These are phyloP conservation scores for Solen grandis DNA, from an alignment of 1,140 invertebrate species.

Conservation along the genomic window DNA sequence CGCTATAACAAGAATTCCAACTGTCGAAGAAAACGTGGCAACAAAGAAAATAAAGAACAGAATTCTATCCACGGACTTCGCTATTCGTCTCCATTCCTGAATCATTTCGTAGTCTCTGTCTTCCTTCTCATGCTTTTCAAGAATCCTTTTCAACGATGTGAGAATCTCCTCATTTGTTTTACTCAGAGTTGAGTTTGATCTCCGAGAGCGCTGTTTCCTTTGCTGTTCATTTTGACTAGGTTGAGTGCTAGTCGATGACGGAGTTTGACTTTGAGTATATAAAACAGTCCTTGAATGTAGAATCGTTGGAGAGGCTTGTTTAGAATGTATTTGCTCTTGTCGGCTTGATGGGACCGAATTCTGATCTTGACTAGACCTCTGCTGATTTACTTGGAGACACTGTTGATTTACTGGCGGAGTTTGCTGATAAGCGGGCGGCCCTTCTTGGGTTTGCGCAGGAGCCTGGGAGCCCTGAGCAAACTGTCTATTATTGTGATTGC, in stretches of 20 bases:
- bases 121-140: slow-evolving; percentile 72
- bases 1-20: slow-evolving; percentile 80
- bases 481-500: background rate
- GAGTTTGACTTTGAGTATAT: background rate
- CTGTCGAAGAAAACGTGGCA: slow-evolving; percentile 82
- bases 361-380: background rate
- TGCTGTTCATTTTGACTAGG: background rate
- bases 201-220: background rate
- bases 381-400: background rate
- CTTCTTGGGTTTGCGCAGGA: too few relatives aligned
- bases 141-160: slow-evolving; percentile 70
- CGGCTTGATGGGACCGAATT: background rate
- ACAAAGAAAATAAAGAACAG: slow-evolving; percentile 85
- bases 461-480: too few relatives aligned
- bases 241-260: background rate
- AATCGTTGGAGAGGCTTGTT: background rate
- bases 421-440: too few relatives aligned
- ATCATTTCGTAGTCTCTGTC: slow-evolving; percentile 75
- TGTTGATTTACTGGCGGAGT: background rate
- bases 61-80: slow-evolving; percentile 83
- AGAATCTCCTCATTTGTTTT: slow-evolving; percentile 75
- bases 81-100: slow-evolving; percentile 83
- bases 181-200: slow-evolving; percentile 19
- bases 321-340: background rate
- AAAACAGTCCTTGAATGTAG: background rate